phyloP scores from a whole-genome alignment of 2,113 vertebrate species.

The Anguilla rostrata region DNA sequence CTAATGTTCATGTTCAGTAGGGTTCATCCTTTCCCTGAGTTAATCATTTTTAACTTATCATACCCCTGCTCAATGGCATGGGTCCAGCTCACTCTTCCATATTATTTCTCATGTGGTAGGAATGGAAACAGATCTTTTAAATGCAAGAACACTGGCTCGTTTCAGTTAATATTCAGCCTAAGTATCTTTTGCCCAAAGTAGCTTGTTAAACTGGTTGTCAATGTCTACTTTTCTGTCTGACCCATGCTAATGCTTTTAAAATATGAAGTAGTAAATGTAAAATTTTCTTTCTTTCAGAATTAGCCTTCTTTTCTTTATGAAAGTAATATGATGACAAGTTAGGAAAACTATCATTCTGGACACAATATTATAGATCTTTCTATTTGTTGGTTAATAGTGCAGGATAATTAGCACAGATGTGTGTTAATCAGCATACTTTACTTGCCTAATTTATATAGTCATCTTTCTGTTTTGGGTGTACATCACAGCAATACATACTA shows the following conservation, averaged over 20 bases:
- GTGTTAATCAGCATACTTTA: too few relatives aligned
- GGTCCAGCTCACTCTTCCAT: neutral
- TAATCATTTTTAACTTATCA: neutral
- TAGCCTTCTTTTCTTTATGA: too few relatives aligned
- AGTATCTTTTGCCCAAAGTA: neutral
- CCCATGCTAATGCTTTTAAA: neutral
- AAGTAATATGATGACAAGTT: too few relatives aligned
- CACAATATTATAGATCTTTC: too few relatives aligned
- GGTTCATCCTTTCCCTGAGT: neutral
- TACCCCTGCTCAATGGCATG: neutral
- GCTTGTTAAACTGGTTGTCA: neutral
- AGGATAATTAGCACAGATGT: too few relatives aligned
- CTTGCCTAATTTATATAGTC: too few relatives aligned
- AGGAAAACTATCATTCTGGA: too few relatives aligned
- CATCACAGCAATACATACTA: too few relatives aligned
- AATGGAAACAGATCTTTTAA: neutral
- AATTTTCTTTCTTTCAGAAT: neutral
- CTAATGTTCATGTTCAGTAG: neutral
- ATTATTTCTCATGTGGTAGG: neutral
- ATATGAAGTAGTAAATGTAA: neutral
- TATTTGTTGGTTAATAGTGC: too few relatives aligned
- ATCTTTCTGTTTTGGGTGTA: too few relatives aligned
- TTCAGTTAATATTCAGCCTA: neutral
- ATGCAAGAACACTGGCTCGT: neutral
- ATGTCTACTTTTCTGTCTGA: neutral